Percentiles rank a stretch among this genome's conserved stretches.
Conservation (phyloP, 2,888 invertebrate genomes). For the Sphinx pinastri region DNA sequence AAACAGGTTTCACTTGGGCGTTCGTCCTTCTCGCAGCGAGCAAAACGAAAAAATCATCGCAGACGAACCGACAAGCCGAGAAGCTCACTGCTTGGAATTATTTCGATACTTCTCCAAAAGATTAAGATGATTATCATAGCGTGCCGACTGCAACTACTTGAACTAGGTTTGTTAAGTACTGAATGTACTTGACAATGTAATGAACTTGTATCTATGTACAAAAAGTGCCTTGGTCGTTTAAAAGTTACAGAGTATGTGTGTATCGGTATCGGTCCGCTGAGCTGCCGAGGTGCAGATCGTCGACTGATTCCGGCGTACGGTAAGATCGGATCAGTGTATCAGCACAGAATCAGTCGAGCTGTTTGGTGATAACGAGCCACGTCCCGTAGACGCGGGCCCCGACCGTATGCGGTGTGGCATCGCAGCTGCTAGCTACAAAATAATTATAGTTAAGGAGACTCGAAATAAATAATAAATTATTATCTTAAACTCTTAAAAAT, state of each 20-base stretch:
- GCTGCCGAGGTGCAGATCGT: slow-evolving; percentile 56
- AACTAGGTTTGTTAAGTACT: slow-evolving; percentile 11
- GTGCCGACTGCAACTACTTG: slow-evolving; percentile 1
- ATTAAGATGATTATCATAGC: slow-evolving; percentile 11
- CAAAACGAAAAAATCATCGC: slow-evolving; percentile 71
- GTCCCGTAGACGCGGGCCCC: slow-evolving; percentile 78
- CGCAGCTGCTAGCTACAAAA: slow-evolving; percentile 75
- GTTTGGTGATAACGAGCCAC: slow-evolving; percentile 62
- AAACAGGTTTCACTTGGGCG: slow-evolving; percentile 72
- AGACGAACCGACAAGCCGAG: slow-evolving; percentile 53
- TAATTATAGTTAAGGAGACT: slow-evolving; percentile 82
- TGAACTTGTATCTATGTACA: neutral
- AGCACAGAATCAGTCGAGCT: slow-evolving; percentile 57
- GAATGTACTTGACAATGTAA: too few species aligned
- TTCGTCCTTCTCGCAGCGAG: slow-evolving; percentile 70
- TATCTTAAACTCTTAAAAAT: slow-evolving; percentile 84
- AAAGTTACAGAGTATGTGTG: neutral
- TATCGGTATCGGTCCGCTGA: slow-evolving; percentile 47
- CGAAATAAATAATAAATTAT: slow-evolving; percentile 85
- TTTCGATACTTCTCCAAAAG: slow-evolving; percentile 21
- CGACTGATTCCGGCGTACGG: slow-evolving; percentile 55
- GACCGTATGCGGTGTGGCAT: slow-evolving; percentile 80
- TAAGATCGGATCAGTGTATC: slow-evolving; percentile 41
- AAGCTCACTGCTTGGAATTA: slow-evolving; percentile 35
- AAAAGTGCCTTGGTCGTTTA: slow-evolving; percentile 10